These are phyloP conservation scores for Macrochelys suwanniensis DNA, from an alignment of 2,797 vertebrate species.

Conservation along the genomic window DNA sequence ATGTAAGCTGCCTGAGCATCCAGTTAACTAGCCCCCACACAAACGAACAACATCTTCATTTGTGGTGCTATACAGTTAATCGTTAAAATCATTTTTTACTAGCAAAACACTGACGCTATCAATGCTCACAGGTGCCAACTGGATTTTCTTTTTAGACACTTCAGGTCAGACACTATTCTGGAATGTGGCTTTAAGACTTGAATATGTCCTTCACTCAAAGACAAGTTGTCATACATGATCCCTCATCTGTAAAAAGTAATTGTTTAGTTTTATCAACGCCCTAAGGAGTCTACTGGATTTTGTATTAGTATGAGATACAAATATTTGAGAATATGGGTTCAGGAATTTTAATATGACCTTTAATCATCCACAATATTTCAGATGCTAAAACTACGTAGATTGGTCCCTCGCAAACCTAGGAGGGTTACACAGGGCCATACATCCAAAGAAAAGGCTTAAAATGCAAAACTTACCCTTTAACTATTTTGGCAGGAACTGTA, in stretches of 20 bases:
- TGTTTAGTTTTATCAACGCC: not conserved
- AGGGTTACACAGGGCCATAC: not conserved
- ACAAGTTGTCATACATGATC: not conserved
- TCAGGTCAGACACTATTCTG: not conserved
- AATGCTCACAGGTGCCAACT: not conserved
- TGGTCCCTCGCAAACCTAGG: not conserved
- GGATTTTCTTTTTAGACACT: not conserved
- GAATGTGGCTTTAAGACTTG: not conserved
- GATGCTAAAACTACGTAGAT: not conserved
- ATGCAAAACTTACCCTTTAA: not conserved
- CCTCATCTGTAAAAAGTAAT: not conserved
- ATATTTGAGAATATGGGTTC: not conserved
- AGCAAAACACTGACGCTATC: not conserved
- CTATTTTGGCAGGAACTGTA: not conserved
- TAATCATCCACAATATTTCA: not conserved
- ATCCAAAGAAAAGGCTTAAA: slow-evolving; percentile 27
- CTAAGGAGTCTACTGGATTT: not conserved
- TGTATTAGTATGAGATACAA: not conserved
- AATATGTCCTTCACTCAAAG: not conserved
- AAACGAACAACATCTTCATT: slow-evolving; percentile 38
- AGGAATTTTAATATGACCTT: not conserved
- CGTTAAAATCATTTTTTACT: not conserved
- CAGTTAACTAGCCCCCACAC: slow-evolving; percentile 30
- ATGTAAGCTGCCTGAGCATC: slow-evolving; percentile 50
- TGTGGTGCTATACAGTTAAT: not conserved